Percentiles rank a stretch among this genome's conserved stretches.
These are phyloP conservation scores for Xanthorhoe designata DNA, from an alignment of 2,888 invertebrate species.

Conservation along the genomic window DNA sequence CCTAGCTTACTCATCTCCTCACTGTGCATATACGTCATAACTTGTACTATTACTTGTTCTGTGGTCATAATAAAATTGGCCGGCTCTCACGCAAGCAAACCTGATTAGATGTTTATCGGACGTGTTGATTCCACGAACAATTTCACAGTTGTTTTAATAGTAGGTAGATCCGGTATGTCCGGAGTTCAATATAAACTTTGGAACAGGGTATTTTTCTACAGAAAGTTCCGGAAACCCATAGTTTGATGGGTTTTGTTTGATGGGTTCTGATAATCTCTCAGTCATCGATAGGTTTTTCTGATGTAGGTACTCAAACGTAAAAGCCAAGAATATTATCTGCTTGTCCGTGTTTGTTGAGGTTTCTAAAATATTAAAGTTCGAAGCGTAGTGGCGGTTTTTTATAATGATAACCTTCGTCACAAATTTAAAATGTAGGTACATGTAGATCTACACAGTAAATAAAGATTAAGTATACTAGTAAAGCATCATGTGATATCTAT, in stretches of 20 bases:
- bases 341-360: not conserved
- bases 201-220: conserved; percentile 13
- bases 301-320: not conserved
- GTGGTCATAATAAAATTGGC: conserved; percentile 12
- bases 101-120: conserved; percentile 34
- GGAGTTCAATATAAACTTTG: conserved; percentile 7
- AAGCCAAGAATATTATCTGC: not conserved
- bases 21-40: conserved; percentile 23
- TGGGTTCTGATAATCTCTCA: not conserved
- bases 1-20: conserved; percentile 6
- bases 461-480: too few relatives aligned
- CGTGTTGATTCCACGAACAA: conserved; percentile 33
- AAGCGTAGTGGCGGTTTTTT: not conserved
- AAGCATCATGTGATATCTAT: too few relatives aligned
- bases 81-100: conserved; percentile 23
- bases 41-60: too few relatives aligned
- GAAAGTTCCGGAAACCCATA: conserved; percentile 18
- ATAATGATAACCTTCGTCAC: not conserved
- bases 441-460: too few relatives aligned
- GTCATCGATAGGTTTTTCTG: conserved; percentile 5
- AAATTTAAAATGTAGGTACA: too few relatives aligned
- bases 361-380: not conserved
- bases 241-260: not conserved
- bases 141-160: conserved; percentile 20
- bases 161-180: conserved; percentile 21